Base-by-base conservation (phyloP, 2,113 vertebrate species). In the Casuarius casuarius region DNA sequence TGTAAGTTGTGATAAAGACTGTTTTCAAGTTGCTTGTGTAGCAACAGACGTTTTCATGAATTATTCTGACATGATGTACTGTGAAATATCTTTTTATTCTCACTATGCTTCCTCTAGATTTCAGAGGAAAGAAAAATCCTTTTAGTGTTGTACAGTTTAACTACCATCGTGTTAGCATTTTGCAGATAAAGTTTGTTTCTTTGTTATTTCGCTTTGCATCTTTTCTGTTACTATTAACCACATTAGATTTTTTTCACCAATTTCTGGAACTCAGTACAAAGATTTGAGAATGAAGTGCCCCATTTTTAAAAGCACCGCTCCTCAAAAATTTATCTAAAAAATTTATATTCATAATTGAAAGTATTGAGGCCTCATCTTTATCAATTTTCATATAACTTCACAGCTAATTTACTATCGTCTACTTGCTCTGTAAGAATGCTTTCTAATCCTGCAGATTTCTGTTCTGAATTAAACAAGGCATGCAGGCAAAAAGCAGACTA, bases 61-160 rank as follows among this genome's bases (percentile, higher is more conserved):
- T 96, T 96, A 97, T 89, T 97, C 95, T 96, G 89, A 93, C 66
- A 94, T 71, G 90, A 87, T 51, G 76, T 89, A 76, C 78, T 17
- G 1, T 91, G 91, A 95, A 94, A 88, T 35, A 93, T 52, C 59
- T 96, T 96, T 94, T 90, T 80, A n/a, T 94, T 92, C 49, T 93
- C 70, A 56, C 82, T 92, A 28, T 65, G 38, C 77, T 93, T 94
- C 38, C 83, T 80, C 38, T 86, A 91, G 77, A 76, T 97, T 97
- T 87, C 81, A 85, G 74, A 68, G 62, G 5, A 75, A 94, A 84
- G 49, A 94, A 90, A 73, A 96, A 74, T 44, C 26, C 58, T 84
- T 94, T 96, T 93, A 77, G 71, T 92, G 52, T 95, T 38, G 76
- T 13, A 90, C 73, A 94, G 26, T 89, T 97, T 95, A 97, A 95